These are phyloP conservation scores for Sandelia bainsii DNA, from an alignment of 2,797 vertebrate genomes.

Conservation along the genomic window DNA sequence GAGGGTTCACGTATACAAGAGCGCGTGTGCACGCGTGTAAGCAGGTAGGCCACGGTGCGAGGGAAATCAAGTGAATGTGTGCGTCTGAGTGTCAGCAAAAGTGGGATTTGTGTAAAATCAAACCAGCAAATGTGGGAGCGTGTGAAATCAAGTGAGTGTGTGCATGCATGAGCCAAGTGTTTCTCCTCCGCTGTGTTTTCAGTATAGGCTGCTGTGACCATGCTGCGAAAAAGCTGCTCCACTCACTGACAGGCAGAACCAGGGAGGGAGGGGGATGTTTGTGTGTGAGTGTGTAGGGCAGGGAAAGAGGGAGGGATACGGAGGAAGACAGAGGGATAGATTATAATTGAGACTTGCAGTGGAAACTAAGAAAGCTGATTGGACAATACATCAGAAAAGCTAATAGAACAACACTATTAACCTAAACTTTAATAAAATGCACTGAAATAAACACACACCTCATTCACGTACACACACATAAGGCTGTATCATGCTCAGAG, in stretches of 20 bases:
- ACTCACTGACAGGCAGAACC: conserved; percentile 42
- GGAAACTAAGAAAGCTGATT: conserved; percentile 40
- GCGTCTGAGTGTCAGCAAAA: conserved; percentile 33
- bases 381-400: conserved; percentile 75
- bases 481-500: conserved; percentile 45
- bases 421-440: conserved; percentile 39
- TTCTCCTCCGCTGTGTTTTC: conserved; percentile 55
- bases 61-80: conserved; percentile 14
- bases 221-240: conserved; percentile 57
- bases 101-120: background rate
- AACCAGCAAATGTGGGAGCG: conserved; percentile 22
- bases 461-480: conserved; percentile 8
- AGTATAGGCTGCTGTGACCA: conserved; percentile 49
- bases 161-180: conserved; percentile 39
- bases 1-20: conserved; percentile 19
- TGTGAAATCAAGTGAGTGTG: conserved; percentile 29
- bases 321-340: conserved; percentile 1
- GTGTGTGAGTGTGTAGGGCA: conserved; percentile 14
- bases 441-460: conserved; percentile 2
- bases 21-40: conserved; percentile 9
- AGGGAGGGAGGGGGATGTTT: conserved; percentile 15
- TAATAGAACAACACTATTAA: conserved; percentile 33
- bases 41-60: background rate
- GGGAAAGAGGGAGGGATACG: conserved; percentile 12
- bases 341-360: conserved; percentile 45